phyloP scores from a whole-genome alignment of 2,888 invertebrate species.

The Smittia aterrima region DNA sequence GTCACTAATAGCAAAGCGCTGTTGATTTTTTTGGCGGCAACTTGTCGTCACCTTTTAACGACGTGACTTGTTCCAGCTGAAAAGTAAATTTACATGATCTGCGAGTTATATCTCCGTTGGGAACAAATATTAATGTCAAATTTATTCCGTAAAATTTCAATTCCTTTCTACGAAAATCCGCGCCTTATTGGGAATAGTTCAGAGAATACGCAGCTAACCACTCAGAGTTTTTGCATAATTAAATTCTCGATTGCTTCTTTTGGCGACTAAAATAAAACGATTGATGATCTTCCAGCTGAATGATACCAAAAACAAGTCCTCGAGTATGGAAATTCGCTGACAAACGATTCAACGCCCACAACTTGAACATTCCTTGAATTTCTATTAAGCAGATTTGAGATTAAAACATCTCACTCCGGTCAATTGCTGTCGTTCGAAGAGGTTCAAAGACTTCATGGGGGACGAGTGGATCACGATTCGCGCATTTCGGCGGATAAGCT shows the following conservation, averaged over 20 bases:
- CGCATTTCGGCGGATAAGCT: neutral
- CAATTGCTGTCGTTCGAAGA: neutral
- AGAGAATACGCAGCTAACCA: neutral
- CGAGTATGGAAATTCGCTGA: neutral
- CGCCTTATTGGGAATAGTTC: neutral
- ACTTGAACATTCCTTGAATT: neutral
- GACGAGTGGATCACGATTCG: neutral
- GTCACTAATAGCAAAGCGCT: too few species aligned
- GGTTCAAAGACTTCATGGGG: neutral
- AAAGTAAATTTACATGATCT: too few species aligned
- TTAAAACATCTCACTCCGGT: neutral
- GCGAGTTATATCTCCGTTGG: too few species aligned
- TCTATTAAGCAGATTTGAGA: neutral
- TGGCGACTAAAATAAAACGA: neutral
- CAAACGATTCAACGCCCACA: neutral
- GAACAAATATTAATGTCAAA: too few species aligned
- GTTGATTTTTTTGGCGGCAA: too few species aligned
- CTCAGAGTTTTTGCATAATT: neutral
- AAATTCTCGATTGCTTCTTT: neutral
- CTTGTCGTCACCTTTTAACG: too few species aligned
- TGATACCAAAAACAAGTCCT: neutral
- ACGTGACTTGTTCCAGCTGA: too few species aligned
- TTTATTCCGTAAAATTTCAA: neutral
- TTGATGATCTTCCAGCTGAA: neutral
- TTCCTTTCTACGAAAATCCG: neutral